Evolutionary conservation across 2,888 invertebrate species (phyloP).

Genomic region (Thecophora atra): DNA sequence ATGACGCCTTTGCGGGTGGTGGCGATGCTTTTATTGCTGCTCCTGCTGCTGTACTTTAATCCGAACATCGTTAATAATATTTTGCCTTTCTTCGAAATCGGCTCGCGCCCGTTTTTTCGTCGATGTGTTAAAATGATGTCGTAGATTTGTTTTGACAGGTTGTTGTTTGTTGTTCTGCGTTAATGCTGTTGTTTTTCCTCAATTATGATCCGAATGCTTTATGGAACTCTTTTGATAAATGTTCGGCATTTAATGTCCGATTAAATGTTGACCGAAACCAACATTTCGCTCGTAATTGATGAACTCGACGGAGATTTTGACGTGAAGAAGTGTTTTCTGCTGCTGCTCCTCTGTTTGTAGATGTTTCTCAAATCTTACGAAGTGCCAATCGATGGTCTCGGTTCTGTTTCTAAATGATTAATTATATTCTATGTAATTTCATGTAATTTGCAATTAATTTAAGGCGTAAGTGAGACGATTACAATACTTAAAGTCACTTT

Average conservation of each 20-base stretch:
- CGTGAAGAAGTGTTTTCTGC: not conserved
- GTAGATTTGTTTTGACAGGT: constrained; percentile 65
- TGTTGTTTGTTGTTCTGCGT: constrained; percentile 34
- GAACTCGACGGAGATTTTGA: not conserved
- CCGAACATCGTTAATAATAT: constrained; percentile 24
- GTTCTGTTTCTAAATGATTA: not conserved
- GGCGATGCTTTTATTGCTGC: constrained; percentile 17
- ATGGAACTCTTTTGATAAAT: constrained; percentile 54
- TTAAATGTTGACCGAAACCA: constrained; percentile 29
- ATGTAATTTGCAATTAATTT: not conserved
- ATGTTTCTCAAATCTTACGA: not conserved
- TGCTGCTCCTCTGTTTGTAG: not conserved
- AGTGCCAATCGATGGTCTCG: not conserved
- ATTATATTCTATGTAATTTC: not conserved
- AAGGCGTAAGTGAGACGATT: not conserved
- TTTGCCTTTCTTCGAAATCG: constrained; percentile 8
- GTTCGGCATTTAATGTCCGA: constrained; percentile 40
- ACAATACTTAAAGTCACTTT: too few species aligned
- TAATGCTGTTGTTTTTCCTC: constrained; percentile 41
- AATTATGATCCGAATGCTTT: constrained; percentile 49
- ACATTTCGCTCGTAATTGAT: constrained; percentile 18
- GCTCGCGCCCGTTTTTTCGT: not conserved
- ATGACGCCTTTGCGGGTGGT: constrained; percentile 43
- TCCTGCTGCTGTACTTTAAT: constrained; percentile 23
- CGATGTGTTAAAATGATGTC: constrained; percentile 61